Conservation (phyloP, 2,888 invertebrate species). For the Nemotelus pantherinus region DNA sequence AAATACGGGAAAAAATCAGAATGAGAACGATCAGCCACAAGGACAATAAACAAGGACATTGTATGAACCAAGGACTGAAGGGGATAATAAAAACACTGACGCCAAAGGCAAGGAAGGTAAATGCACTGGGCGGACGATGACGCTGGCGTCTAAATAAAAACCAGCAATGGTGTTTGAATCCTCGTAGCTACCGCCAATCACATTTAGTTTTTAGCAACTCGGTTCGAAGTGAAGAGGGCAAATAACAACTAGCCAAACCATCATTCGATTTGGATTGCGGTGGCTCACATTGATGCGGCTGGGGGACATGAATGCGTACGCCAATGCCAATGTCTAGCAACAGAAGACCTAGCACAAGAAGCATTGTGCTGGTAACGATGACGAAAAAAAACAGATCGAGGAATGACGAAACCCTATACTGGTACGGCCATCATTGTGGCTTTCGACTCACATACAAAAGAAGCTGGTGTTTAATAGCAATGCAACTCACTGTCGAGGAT, state of each 20-base stretch:
- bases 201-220: conserved; percentile 3
- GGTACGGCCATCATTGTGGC: neutral
- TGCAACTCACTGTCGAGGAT: neutral
- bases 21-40: neutral
- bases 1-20: neutral
- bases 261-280: neutral
- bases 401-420: neutral
- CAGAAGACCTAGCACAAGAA: neutral
- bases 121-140: neutral
- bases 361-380: neutral
- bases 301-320: neutral
- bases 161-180: conserved; percentile 14
- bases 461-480: neutral
- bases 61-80: neutral
- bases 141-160: conserved; percentile 2
- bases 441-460: neutral
- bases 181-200: conserved; percentile 21
- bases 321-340: neutral
- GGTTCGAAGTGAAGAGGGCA: conserved; percentile 14
- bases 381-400: conserved; percentile 1
- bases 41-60: neutral
- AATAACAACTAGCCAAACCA: neutral
- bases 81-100: neutral
- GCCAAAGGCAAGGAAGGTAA: neutral
- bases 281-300: neutral